Evolutionary conservation across 1,140 invertebrate species (phyloP).

Genomic region (Artemia franciscana): DNA sequence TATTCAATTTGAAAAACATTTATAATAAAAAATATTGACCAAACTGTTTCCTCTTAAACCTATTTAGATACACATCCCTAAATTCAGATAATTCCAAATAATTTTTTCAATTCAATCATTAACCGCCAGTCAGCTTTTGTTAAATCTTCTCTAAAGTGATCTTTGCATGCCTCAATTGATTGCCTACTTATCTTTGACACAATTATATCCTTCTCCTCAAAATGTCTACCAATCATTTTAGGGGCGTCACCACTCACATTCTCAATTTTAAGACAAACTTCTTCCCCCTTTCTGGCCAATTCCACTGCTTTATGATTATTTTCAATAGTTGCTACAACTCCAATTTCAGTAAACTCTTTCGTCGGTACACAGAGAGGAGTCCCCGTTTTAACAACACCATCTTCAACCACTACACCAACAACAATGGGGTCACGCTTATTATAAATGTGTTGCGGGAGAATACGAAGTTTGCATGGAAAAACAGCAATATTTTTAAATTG

Average conservation of each 20-base stretch:
- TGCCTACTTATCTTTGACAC: conserved; percentile 92
- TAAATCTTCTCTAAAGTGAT: conserved; percentile 94
- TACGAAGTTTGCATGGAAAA: conserved; percentile 84
- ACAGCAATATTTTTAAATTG: conserved; percentile 90
- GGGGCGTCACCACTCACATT: conserved; percentile 84
- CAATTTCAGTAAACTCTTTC: conserved; percentile 89
- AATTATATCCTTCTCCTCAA: conserved; percentile 82
- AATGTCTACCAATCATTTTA: conserved; percentile 94
- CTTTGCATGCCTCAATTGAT: conserved; percentile 96
- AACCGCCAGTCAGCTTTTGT: conserved; percentile 89
- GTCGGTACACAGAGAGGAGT: conserved; percentile 90
- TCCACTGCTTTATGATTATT: conserved; percentile 61
- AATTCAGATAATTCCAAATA: conserved; percentile 90
- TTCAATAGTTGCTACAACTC: conserved; percentile 78
- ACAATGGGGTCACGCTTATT: conserved; percentile 96
- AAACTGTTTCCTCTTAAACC: too few species aligned
- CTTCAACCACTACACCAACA: conserved; percentile 82
- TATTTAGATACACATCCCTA: too few species aligned
- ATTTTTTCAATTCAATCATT: conserved; percentile 93
- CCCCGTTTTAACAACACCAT: conserved; percentile 80
- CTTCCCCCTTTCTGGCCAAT: conserved; percentile 75
- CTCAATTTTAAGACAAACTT: conserved; percentile 97
- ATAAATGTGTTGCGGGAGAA: conserved; percentile 74
- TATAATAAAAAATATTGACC: too few species aligned
- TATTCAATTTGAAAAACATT: too few species aligned